Evolutionary conservation across 2,113 vertebrate species (phyloP), one percentile per base, ranked within the genome.

Genomic region (Chaetodon auriga): DNA sequence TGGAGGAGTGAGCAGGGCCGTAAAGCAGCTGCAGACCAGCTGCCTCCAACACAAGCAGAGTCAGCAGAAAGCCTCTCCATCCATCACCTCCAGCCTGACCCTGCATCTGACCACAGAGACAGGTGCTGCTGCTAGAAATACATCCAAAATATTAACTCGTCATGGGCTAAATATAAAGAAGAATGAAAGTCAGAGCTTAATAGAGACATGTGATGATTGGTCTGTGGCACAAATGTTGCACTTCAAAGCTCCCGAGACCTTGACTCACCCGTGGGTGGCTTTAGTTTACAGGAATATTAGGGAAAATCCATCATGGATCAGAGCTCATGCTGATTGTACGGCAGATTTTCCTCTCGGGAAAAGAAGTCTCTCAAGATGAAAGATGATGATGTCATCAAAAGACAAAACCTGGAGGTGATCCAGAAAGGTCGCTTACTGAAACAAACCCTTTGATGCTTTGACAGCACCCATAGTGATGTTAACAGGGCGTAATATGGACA

Each of bases 81-180:
- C 74, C 68, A 64, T 90, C 89, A 75, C 85, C 46, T 83, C 61
- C 85, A 55, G 60, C 65, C 71, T 58, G 72, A 81, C 69, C 70
- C 64, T 78, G 78, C 83, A 68, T 64, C 65, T 68, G 78, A 84
- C 54, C 71, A 73, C 81, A 78, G 75, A 75, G 83, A 35, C 93
- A 93, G 91, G 85, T 92, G 91, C 76, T 79, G 87, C 75, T 58
- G 83, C 88, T 70, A 72, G 77, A 90, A 84, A 93, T 88, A 90
- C 61, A 75, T 63, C 8, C 21, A 18, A 75, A 48, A 64, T 38
- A 80, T 75, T 1, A 75, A 81, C 88, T 35, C 36, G 9, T 41
- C 74, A 53, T 6, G 1, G 35, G 72, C 87, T 89, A 92, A 88
- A 91, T 83, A 90, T 92, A 91, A 78, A 76, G 46, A 71, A 66